Conservation (phyloP, 2,797 vertebrate genomes). For the Crax fasciolata region DNA sequence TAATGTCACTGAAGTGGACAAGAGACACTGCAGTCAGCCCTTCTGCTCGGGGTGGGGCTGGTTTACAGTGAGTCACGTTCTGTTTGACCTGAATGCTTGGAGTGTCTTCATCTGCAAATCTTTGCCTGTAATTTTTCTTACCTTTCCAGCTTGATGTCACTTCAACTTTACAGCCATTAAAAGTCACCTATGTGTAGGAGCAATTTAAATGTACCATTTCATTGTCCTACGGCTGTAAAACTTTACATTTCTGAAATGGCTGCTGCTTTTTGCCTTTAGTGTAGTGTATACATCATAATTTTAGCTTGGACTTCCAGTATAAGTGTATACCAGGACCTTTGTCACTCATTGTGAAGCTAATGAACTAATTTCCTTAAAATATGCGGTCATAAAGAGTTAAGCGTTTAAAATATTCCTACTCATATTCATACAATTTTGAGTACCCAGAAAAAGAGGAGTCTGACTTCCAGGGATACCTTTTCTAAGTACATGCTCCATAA, state of each 20-base stretch:
- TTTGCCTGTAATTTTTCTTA: not conserved
- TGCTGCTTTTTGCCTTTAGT: not conserved
- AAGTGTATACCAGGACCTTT: not conserved
- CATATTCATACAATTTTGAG: not conserved
- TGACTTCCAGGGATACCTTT: not conserved
- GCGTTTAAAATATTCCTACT: not conserved
- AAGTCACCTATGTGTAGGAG: not conserved
- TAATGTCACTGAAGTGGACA: not conserved
- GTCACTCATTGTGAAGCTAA: not conserved
- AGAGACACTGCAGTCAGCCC: not conserved
- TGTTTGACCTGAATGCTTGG: not conserved
- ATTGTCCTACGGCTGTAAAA: not conserved
- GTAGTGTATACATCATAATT: not conserved
- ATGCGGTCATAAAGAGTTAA: not conserved
- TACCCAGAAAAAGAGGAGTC: not conserved
- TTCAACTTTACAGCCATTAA: not conserved
- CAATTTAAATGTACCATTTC: not conserved
- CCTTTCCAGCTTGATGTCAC: not conserved
- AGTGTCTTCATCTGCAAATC: not conserved
- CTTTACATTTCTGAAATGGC: not conserved
- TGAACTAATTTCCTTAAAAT: not conserved
- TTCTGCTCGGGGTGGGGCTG: not conserved
- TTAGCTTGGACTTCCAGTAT: not conserved
- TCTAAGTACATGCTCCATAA: not conserved
- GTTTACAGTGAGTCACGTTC: not conserved